These are phyloP conservation scores for Nesidiocoris tenuis DNA, from an alignment of 2,888 invertebrate species.

Conservation along the genomic window DNA sequence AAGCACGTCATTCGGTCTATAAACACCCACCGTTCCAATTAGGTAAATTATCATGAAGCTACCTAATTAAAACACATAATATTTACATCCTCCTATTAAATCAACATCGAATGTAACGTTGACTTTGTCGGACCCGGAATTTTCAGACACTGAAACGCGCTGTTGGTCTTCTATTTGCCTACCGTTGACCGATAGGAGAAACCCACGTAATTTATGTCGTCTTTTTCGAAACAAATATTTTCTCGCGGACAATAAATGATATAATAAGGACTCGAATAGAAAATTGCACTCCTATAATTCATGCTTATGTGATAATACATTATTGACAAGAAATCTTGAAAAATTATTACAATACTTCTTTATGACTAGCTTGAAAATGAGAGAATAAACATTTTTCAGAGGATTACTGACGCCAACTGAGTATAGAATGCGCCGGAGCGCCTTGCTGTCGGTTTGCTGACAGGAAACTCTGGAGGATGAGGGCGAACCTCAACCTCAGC, in stretches of 20 bases:
- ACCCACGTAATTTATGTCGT: background rate
- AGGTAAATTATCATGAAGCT: too few species aligned
- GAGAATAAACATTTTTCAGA: slow-evolving; percentile 53
- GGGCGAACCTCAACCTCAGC: slow-evolving; percentile 12
- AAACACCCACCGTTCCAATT: too few species aligned
- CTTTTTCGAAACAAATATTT: background rate
- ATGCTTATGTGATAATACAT: too few species aligned
- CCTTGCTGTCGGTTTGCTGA: slow-evolving; percentile 49
- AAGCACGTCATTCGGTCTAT: too few species aligned
- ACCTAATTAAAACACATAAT: too few species aligned
- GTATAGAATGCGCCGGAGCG: slow-evolving; percentile 63
- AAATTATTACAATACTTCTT: too few species aligned
- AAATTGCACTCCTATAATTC: background rate
- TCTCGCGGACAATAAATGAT: background rate
- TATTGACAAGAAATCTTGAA: too few species aligned
- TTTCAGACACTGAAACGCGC: too few species aligned
- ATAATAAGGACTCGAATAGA: background rate
- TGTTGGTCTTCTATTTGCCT: background rate
- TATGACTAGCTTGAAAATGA: background rate
- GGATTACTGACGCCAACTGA: slow-evolving; percentile 73
- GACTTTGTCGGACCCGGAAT: too few species aligned
- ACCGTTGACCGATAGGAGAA: background rate
- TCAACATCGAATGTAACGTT: too few species aligned
- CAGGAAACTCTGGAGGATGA: slow-evolving; percentile 36
- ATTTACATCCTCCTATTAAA: too few species aligned